phyloP scores from a whole-genome alignment of 2,797 vertebrate species.

The Girardinus metallicus region DNA sequence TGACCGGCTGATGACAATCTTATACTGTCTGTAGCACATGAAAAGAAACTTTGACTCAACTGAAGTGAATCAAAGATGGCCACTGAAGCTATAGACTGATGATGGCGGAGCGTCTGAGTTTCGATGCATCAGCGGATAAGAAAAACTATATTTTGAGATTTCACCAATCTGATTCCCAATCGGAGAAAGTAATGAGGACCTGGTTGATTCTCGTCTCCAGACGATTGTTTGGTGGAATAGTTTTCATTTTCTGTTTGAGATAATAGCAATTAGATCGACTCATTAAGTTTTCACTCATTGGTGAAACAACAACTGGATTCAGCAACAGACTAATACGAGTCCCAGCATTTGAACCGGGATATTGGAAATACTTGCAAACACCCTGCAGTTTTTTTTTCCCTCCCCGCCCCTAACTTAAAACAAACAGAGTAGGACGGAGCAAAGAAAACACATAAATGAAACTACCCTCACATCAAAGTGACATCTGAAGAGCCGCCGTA shows the following conservation, averaged over 20 bases:
- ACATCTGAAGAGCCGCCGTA: slow-evolving; percentile 32
- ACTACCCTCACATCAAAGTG: slow-evolving; percentile 22
- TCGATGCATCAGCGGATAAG: neutral
- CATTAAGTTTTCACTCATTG: neutral
- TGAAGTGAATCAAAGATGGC: neutral
- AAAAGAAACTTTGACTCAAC: neutral
- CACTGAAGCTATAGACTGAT: neutral
- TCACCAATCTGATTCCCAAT: neutral
- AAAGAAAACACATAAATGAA: slow-evolving; percentile 10
- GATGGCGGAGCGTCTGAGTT: neutral
- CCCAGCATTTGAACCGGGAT: neutral
- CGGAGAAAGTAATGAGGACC: neutral
- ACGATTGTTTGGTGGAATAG: neutral
- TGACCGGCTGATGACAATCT: neutral
- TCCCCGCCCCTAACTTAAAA: neutral
- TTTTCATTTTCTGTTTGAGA: neutral
- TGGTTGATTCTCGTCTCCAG: neutral
- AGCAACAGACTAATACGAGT: neutral
- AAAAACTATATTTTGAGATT: neutral
- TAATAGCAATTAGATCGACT: neutral
- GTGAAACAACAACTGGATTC: neutral
- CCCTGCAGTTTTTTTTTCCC: neutral
- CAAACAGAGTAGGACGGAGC: neutral
- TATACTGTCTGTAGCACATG: neutral
- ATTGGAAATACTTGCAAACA: neutral